phyloP scores from a whole-genome alignment of 2,888 invertebrate species.

The Teleogryllus oceanicus region DNA sequence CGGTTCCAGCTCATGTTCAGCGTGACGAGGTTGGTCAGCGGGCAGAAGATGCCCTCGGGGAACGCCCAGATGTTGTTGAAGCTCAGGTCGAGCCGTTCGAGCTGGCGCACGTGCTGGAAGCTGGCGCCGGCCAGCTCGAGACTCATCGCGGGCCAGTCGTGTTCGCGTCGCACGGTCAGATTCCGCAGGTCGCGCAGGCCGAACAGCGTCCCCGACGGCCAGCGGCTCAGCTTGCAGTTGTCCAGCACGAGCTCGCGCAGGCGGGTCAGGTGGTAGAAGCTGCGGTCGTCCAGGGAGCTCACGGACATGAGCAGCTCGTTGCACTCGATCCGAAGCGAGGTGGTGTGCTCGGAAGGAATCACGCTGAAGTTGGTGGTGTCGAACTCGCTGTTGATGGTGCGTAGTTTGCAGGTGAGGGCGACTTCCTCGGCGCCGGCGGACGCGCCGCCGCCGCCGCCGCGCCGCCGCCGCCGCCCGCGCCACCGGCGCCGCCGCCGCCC shows the following conservation, averaged over 20 bases:
- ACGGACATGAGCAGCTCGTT: conserved; percentile 76
- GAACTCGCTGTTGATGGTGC: conserved; percentile 82
- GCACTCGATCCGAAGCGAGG: conserved; percentile 73
- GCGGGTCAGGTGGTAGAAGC: conserved; percentile 75
- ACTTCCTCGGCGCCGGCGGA: conserved; percentile 62
- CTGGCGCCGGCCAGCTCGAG: conserved; percentile 77
- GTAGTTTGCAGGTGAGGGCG: conserved; percentile 71
- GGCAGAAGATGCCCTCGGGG: conserved; percentile 80
- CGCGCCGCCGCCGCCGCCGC: conserved; percentile 81
- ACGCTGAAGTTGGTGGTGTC: conserved; percentile 85
- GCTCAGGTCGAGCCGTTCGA: conserved; percentile 80
- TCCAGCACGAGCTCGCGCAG: conserved; percentile 76
- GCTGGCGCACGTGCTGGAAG: conserved; percentile 70
- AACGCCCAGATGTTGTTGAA: conserved; percentile 87
- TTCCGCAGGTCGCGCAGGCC: conserved; percentile 78
- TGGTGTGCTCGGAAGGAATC: conserved; percentile 78
- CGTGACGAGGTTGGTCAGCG: conserved; percentile 70
- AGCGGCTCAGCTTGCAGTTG: conserved; percentile 80
- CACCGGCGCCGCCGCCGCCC: conserved; percentile 40
- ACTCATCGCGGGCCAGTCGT: conserved; percentile 79
- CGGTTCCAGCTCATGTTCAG: conserved; percentile 85
- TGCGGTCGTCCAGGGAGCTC: conserved; percentile 71
- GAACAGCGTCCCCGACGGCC: conserved; percentile 74
- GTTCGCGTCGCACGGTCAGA: conserved; percentile 82
- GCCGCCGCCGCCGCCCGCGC: conserved; percentile 52